Evolutionary conservation across 2,888 invertebrate species (phyloP).

Genomic region (Periphyllus acericola): DNA sequence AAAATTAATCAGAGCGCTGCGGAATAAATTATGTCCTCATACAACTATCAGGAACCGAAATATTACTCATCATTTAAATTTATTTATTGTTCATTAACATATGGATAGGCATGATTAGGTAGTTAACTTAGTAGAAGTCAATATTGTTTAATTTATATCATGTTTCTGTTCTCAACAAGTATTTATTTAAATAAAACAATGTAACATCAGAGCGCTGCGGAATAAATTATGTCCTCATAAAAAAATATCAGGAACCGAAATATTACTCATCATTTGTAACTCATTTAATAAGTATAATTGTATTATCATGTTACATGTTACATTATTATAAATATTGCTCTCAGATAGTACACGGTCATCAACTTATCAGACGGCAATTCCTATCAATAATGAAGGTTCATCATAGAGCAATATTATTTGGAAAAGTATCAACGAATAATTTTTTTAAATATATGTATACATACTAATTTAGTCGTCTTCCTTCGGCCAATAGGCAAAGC

Average conservation of each 20-base stretch:
- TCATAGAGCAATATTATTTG: constrained; percentile 50
- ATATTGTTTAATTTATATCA: too few relatives aligned
- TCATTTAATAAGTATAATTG: neutral
- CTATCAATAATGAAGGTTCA: constrained; percentile 59
- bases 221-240: constrained; percentile 50
- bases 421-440: constrained; percentile 20
- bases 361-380: constrained; percentile 51
- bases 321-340: neutral
- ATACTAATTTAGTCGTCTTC: constrained; percentile 92
- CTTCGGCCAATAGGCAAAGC: constrained; percentile 94
- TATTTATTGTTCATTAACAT: too few relatives aligned
- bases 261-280: constrained; percentile 35
- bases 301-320: neutral
- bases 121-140: too few relatives aligned
- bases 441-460: constrained; percentile 65
- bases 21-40: constrained; percentile 48
- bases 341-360: constrained; percentile 61
- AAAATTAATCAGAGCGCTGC: constrained; percentile 35
- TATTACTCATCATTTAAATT: constrained; percentile 63
- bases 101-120: too few relatives aligned
- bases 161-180: too few relatives aligned
- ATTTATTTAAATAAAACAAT: neutral
- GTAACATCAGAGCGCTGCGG: constrained; percentile 58
- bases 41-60: constrained; percentile 34
- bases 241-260: constrained; percentile 40